Evolutionary conservation across 2,888 invertebrate species (phyloP), one percentile per base, ranked within the genome.

Genomic region (Amphipoea lucens): DNA sequence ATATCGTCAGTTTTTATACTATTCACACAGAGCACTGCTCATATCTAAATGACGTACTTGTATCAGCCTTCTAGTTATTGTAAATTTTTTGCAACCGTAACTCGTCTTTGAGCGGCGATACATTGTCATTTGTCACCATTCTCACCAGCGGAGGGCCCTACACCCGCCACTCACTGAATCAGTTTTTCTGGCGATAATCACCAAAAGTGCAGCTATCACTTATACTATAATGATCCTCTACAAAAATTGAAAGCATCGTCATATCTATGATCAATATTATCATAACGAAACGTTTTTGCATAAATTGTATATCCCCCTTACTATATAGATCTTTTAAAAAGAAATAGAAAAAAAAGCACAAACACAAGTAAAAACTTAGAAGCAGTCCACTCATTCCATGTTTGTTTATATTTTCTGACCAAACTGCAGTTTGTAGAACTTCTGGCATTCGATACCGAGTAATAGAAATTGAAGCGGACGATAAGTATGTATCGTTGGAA

Each of bases 401-500:
- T 54, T 62, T 81, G 20, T 76, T 81, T 71, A 71, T 81, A 76
- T 81, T 76, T 80, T 67, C 60, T 17, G 62, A 67, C 66, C 68
- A 76, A 76, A 76, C 1, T 69, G 40, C 54, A 45, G 76, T 76
- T 81, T 62, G 60, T 11, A 62, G 60, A 72, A 63, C 62, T 82
- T 70, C 14, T 63, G 40, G 5, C n/a, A 57, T 81, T 14, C n/a
- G 62, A 72, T 36, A 62, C n/a, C 48, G 17, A 74, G 60, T 51
- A 67, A 72, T 72, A 76, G 40, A 74, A 82, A 75, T 65, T 69
- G 65, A 74, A 76, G 54, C 51, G 60, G 62, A 77, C 68, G 62
- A 51, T 74, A 72, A 75, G 42, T 54, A 29, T 36, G 48, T 71
- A 66, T 78, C 65, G 70, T 74, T 74, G 51, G 60, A 74, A 78